These are phyloP conservation scores for Lophotriccus pileatus DNA, from an alignment of 2,797 vertebrate species.

Conservation along the genomic window DNA sequence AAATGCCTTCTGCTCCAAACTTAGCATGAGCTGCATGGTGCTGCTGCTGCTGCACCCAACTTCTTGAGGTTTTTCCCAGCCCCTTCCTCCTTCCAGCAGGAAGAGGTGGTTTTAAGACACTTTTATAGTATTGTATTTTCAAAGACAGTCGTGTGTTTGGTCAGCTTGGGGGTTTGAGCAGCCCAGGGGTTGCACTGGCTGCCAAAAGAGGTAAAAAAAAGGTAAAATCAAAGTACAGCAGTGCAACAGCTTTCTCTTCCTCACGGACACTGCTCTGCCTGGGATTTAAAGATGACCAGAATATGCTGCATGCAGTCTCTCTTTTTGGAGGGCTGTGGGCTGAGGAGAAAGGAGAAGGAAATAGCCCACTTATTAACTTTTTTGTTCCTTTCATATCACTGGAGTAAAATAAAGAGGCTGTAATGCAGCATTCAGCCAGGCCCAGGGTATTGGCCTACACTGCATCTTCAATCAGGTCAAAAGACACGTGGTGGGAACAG, in stretches of 20 bases:
- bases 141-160: neutral
- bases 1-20: neutral
- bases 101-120: neutral
- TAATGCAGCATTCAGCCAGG: neutral
- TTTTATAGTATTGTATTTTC: neutral
- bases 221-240: neutral
- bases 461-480: neutral
- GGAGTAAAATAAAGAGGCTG: neutral
- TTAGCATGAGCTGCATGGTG: rapidly evolving
- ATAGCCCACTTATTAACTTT: neutral
- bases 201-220: neutral
- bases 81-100: neutral
- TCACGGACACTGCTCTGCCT: neutral
- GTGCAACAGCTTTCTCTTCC: neutral
- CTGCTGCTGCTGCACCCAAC: neutral
- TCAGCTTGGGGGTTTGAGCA: neutral
- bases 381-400: neutral
- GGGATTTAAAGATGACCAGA: neutral
- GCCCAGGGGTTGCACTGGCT: neutral
- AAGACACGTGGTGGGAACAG: neutral
- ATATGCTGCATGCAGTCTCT: neutral
- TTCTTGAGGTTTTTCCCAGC: neutral
- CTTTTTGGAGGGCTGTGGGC: neutral
- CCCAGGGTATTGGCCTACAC: neutral
- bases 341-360: neutral